Base-by-base conservation (phyloP, 2,888 invertebrate genomes). In the Diarsia brunnea region DNA sequence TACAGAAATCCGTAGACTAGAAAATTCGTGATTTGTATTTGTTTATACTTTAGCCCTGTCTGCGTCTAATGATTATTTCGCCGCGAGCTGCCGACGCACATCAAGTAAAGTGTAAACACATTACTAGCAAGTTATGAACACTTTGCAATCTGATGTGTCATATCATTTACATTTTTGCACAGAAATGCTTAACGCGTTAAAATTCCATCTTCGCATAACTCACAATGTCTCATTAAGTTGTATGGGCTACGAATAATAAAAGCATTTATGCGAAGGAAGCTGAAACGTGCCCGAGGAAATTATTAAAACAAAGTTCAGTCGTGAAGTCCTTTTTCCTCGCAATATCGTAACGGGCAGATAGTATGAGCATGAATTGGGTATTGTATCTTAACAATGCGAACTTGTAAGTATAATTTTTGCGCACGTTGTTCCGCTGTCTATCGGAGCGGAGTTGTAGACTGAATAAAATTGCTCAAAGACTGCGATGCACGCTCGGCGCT, bases 391-490 rank as follows among this genome's bases (percentile, higher is more conserved):
- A 79, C 80, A 82, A 82, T 73, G 53, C 60, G 69, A 72, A 55
- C 75, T 74, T 83, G 69, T 75, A 55, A 72, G 55, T 75, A 75
- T 84, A 79, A 81, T 84, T 81, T 79, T 68, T 68, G 65, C 45
- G 47, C 45, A 70, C 69, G 64, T 68, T 76, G 66, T 80, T 78
- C 51, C 38, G 31, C 65, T 85, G 76, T 78, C 67, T 82, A 80
- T 85, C 78, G 80, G 70, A 74, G 55, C 70, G 73, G 61, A 80
- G 76, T 78, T 83, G 82, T 76, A 82, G 63, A 82, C 83, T 86
- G 85, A 81, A 88, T 86, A 85, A 87, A 86, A 86, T 86, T 84
- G 81, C 69, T 88, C 88, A 88, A 88, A 88, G 85, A 84, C 79
- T 84, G 78, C 77, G 80, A 74, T 83, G 86, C 82, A 81, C 77